Evolutionary conservation across 2,113 vertebrate genomes (phyloP), one percentile per base, ranked within the genome.

Genomic region (Heterotis niloticus): DNA sequence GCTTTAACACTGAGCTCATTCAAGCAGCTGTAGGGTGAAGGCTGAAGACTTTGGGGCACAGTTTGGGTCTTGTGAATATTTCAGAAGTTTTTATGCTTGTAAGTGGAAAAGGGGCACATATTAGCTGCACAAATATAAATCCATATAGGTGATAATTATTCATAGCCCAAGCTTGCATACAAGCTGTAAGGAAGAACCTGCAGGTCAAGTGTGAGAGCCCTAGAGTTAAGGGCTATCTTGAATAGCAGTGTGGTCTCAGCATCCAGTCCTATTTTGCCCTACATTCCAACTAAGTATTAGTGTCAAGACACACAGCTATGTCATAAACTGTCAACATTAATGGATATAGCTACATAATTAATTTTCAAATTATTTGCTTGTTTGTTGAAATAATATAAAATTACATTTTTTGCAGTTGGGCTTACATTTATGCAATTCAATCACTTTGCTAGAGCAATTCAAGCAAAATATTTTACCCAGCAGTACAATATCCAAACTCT

Each of bases 21-120:
- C 60, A 64, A 60, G 20, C 34, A 7, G 75, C 11, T 20, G 57
- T 14, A 44, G 75, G 60, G n/a, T n/a, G 23, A n/a, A 18, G 67
- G 23, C 23, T 11, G 23, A 9, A 59, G 57, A n/a, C 59, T 52
- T 73, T 56, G 29, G 26, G 51, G 10, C 9, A 44, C n/a, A 14
- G 72, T 60, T 29, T 60, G 34, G 62, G 60, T 23, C 34, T 14
- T 52, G 20, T 67, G 69, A 81, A 66, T 65, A 14, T 87, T 86
- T 90, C 80, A 84, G 85, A 77, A 86, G 85, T 89, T 88, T 44
- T 88, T 86, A 78, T 89, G 82, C 82, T 81, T 59, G n/a, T 24
- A 57, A 23, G 54, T 56, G 67, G 60, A 81, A 76, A 79, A 82
- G 64, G 79, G 68, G 79, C 82, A 84, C 78, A n/a, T 60, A 83